These are phyloP conservation scores for Hypsopygia costalis DNA, from an alignment of 2,888 invertebrate species.

Conservation along the genomic window DNA sequence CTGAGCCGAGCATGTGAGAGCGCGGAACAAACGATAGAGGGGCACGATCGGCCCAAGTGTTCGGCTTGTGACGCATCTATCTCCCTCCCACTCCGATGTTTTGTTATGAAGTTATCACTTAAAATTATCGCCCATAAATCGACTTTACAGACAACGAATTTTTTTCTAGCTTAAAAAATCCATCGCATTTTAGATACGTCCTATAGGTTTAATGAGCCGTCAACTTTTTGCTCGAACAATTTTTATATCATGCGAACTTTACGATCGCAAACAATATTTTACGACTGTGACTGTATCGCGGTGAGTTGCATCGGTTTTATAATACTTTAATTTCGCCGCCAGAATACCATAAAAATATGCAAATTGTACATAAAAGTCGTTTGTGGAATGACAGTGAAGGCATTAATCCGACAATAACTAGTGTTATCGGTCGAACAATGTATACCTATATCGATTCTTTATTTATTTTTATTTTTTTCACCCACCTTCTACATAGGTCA, in stretches of 20 bases:
- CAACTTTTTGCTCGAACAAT: slow-evolving; percentile 61
- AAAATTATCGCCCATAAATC: no score
- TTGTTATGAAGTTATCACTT: no score
- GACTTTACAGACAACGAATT: no score
- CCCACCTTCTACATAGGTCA: no score
- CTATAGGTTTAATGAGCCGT: slow-evolving; percentile 51
- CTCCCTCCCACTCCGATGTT: no score
- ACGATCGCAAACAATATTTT: slow-evolving; percentile 72
- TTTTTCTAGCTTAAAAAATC: no score
- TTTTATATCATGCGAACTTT: slow-evolving; percentile 68
- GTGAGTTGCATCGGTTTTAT: slow-evolving; percentile 68
- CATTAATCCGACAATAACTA: slow-evolving; percentile 44
- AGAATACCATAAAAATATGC: slow-evolving; percentile 76
- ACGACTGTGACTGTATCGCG: slow-evolving; percentile 67
- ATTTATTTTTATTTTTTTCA: no score
- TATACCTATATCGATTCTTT: no score
- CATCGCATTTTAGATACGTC: slow-evolving; percentile 16
- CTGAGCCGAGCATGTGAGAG: no score
- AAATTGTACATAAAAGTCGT: slow-evolving; percentile 70
- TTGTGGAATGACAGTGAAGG: slow-evolving; percentile 50
- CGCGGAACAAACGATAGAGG: no score
- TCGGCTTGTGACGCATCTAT: no score
- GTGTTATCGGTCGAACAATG: slow-evolving; percentile 11
- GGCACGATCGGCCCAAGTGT: no score
- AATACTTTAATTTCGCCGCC: slow-evolving; percentile 78